These are phyloP conservation scores for Sarotherodon lohbergeri DNA, from an alignment of 2,113 vertebrate genomes.

Conservation along the genomic window DNA sequence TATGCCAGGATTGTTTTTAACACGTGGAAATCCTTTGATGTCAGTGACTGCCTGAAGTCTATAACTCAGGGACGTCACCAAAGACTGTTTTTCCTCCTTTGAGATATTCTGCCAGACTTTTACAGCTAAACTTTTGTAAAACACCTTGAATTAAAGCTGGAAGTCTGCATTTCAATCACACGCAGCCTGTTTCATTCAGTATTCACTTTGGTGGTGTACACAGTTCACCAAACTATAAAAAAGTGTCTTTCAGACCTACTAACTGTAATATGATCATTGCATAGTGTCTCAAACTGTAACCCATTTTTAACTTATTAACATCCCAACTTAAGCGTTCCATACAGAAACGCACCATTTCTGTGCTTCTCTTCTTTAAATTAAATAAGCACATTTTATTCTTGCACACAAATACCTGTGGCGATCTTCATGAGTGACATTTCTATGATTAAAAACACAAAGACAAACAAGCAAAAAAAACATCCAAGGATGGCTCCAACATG, in stretches of 20 bases:
- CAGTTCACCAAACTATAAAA: neutral
- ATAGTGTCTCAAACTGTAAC: neutral
- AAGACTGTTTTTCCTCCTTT: neutral
- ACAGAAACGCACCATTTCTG: neutral
- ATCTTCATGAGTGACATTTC: neutral
- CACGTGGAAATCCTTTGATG: neutral
- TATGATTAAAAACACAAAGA: neutral
- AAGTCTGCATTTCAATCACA: neutral
- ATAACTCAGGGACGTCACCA: neutral
- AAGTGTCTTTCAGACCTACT: neutral
- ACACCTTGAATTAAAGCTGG: neutral
- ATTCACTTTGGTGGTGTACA: neutral
- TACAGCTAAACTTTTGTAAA: neutral
- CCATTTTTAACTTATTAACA: neutral
- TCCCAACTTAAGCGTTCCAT: neutral
- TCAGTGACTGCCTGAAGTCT: neutral
- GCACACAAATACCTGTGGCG: neutral
- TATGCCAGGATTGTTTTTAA: neutral
- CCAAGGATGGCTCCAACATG: neutral
- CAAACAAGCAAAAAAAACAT: neutral
- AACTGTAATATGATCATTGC: neutral
- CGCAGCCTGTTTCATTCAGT: neutral
- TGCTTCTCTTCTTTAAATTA: neutral
- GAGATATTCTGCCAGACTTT: neutral
- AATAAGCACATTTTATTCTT: neutral